Evolutionary conservation across 2,888 invertebrate genomes (phyloP), one percentile per base, ranked within the genome.

Genomic region (Cheiracanthium punctorium): DNA sequence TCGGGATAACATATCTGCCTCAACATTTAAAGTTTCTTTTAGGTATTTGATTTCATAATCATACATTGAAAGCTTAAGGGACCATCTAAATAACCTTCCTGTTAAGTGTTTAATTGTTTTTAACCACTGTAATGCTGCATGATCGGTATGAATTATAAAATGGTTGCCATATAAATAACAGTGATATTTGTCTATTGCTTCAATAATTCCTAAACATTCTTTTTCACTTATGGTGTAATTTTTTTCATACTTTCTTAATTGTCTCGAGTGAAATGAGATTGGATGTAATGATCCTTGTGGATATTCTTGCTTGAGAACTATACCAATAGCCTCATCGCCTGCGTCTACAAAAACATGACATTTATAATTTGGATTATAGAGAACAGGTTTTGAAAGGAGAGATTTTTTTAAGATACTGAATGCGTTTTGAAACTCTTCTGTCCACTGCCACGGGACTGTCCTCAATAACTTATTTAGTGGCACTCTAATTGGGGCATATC

Each of bases 1-100:
- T n/a, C 58, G 17, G 17, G 58, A 58, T 58, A 58, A 58, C 58
- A 58, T 58, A 58, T 58, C 58, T 12, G 58, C 58, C 24, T 58
- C 58, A 58, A 20, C 17, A 58, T 58, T 58, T 58, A 24, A 20
- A 4, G 58, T 20, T 5, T 24, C 58, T n/a, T 58, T 58, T 58
- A 20, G 8, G 24, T 58, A 58, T 24, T 58, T 58, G 24, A 58
- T 24, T 58, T 58, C 58, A 58, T 58, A 58, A 58, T 58, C 5
- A 58, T 58, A 58, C 58, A 58, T 58, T 7, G 58, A 58, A n/a
- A 58, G 17, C 24, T 58, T 43, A 14, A 43, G 17, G 17, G 43
- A 43, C 1, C 43, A 43, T 43, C 0, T 0, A 43, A 43, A 1
- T 17, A 43, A 43, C 17, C 43, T 43, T 14, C 43, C 43, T 43